Evolutionary conservation across 2,888 invertebrate genomes (phyloP).

Genomic region (Eubasilissa splendida): DNA sequence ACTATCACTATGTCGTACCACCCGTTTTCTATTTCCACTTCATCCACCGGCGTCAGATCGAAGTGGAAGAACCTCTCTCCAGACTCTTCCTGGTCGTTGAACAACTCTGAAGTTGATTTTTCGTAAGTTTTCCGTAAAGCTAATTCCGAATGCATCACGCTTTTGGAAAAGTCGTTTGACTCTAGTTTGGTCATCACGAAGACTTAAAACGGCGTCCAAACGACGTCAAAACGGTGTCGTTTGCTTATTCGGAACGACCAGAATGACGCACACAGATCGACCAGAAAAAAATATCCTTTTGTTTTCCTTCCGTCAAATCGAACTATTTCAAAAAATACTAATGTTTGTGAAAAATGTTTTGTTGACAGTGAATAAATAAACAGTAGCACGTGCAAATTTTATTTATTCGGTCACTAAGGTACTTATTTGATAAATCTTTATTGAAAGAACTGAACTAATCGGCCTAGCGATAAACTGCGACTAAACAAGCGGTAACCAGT

Average conservation of each 20-base stretch:
- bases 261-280: too few relatives aligned
- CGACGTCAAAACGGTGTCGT: background rate
- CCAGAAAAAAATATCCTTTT: background rate
- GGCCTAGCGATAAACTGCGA: slow-evolving; percentile 39
- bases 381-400: slow-evolving; percentile 43
- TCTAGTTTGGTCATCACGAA: slow-evolving; percentile 33
- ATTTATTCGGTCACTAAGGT: slow-evolving; percentile 46
- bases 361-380: slow-evolving; percentile 31
- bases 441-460: slow-evolving; percentile 32
- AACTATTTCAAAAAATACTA: slow-evolving; percentile 17
- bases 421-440: slow-evolving; percentile 28
- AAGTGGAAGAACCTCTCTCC: slow-evolving; percentile 50
- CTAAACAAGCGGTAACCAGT: slow-evolving; percentile 29
- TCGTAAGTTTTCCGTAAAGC: slow-evolving; percentile 5
- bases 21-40: slow-evolving; percentile 55
- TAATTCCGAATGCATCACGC: slow-evolving; percentile 35
- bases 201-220: too few relatives aligned
- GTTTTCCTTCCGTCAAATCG: background rate
- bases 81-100: slow-evolving; percentile 34
- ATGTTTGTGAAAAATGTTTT: background rate
- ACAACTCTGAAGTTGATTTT: background rate
- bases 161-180: slow-evolving; percentile 39
- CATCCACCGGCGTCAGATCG: slow-evolving; percentile 51
- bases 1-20: slow-evolving; percentile 57
- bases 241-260: slow-evolving; percentile 7